Percentiles rank a stretch among this genome's conserved stretches.
phyloP scores from a whole-genome alignment of 2,797 vertebrate species.

The Micropoecilia bifurca region DNA sequence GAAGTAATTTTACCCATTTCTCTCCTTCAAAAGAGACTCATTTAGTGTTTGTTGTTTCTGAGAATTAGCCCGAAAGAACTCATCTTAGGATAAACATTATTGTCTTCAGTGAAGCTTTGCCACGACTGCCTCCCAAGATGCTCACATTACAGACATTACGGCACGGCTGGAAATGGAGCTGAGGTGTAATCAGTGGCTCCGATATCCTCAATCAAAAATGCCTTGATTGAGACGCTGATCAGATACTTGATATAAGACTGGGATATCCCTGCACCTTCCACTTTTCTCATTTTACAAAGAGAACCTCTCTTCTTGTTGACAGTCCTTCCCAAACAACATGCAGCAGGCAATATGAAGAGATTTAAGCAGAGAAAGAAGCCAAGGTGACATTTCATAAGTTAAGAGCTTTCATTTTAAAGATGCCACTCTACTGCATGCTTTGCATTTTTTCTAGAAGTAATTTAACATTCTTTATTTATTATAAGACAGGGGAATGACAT shows the following conservation, averaged over 20 bases:
- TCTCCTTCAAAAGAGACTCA: background rate
- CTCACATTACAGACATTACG: constrained; percentile 9
- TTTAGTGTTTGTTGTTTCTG: background rate
- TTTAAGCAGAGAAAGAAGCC: background rate
- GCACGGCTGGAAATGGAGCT: background rate
- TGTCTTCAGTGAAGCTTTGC: background rate
- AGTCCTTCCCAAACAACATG: background rate
- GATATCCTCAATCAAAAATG: constrained; percentile 4
- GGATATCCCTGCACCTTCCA: background rate
- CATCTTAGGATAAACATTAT: background rate
- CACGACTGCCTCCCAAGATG: no score
- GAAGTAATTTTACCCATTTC: background rate
- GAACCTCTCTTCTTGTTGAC: background rate
- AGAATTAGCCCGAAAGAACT: background rate
- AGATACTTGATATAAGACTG: background rate
- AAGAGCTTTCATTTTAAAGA: background rate
- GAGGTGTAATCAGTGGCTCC: constrained; percentile 1
- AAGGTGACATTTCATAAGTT: background rate
- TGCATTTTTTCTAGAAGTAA: background rate
- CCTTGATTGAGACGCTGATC: constrained; percentile 6
- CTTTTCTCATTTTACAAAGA: constrained; percentile 4
- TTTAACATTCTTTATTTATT: background rate
- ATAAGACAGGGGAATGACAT: no score
- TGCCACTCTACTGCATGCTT: background rate
- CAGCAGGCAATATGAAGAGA: background rate